phyloP scores from a whole-genome alignment of 2,113 vertebrate species.

The Halichoerus grypus region DNA sequence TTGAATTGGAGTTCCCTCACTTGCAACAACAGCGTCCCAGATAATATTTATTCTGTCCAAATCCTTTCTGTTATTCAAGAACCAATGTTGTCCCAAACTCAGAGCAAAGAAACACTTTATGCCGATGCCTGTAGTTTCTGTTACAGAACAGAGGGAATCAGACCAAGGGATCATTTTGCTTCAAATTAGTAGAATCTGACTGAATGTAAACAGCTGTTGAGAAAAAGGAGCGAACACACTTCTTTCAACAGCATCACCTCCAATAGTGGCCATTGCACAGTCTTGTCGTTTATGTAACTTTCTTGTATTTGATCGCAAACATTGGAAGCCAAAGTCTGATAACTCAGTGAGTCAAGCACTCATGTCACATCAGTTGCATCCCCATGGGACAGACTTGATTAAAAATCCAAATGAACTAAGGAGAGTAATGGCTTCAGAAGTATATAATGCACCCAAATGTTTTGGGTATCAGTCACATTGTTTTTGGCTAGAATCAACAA shows the following conservation, averaged over 20 bases:
- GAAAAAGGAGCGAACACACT: background rate
- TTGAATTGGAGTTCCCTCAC: background rate
- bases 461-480: background rate
- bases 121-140: background rate
- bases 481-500: background rate
- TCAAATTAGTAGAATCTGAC: background rate
- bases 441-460: background rate
- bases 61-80: background rate
- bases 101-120: background rate
- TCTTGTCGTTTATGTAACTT: background rate
- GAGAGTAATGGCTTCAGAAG: background rate
- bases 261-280: background rate
- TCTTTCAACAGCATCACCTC: background rate
- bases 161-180: background rate
- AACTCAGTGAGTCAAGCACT: background rate
- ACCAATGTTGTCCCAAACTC: background rate
- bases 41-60: background rate
- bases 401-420: background rate
- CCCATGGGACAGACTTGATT: background rate
- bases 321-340: conserved; percentile 1
- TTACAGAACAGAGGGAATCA: background rate
- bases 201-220: background rate
- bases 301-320: background rate
- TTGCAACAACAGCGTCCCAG: background rate
- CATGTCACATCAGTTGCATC: background rate